These are phyloP conservation scores for Borostomias antarcticus DNA, from an alignment of 2,797 vertebrate genomes.

Conservation along the genomic window DNA sequence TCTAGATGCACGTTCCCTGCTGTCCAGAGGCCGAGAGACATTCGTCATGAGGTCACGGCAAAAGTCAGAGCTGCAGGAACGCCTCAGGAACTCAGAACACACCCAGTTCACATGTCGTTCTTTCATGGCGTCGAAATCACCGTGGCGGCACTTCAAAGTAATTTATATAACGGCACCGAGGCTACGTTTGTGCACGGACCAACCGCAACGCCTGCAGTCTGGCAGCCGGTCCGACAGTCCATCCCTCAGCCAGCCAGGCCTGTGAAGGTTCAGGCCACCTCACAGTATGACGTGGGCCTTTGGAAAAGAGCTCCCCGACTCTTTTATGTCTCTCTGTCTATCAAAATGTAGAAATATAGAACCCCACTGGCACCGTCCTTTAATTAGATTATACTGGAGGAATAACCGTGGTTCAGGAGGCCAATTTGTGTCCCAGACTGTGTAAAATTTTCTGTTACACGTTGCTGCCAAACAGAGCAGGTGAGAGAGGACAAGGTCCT, in stretches of 20 bases:
- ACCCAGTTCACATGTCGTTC: slow-evolving; percentile 39
- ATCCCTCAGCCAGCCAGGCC: slow-evolving; percentile 61
- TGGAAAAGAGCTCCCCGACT: slow-evolving; percentile 57
- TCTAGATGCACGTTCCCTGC: not conserved
- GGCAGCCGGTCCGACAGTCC: slow-evolving; percentile 62
- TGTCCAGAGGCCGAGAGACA: not conserved
- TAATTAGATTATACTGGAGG: slow-evolving; percentile 76
- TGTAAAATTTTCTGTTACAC: slow-evolving; percentile 76
- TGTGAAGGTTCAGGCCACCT: slow-evolving; percentile 67
- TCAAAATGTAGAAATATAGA: slow-evolving; percentile 71
- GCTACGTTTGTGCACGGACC: slow-evolving; percentile 52
- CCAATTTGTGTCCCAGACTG: slow-evolving; percentile 74
- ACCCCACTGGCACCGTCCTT: slow-evolving; percentile 74
- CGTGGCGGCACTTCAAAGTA: slow-evolving; percentile 66
- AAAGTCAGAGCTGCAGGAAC: slow-evolving; percentile 1
- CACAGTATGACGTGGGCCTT: slow-evolving; percentile 58
- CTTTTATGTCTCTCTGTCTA: slow-evolving; percentile 73
- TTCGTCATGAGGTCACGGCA: not conserved
- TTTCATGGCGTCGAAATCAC: slow-evolving; percentile 52
- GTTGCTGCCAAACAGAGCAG: slow-evolving; percentile 69
- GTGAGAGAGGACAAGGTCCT: slow-evolving; percentile 71
- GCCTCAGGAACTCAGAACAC: slow-evolving; percentile 4
- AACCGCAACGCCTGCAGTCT: slow-evolving; percentile 57
- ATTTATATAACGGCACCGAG: slow-evolving; percentile 61
- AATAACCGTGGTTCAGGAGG: slow-evolving; percentile 70